A percentile compares a stretch with the other conserved stretches of the same genome.
Evolutionary conservation across 1,140 invertebrate species (phyloP).

Genomic region (Drosophila melanica): DNA sequence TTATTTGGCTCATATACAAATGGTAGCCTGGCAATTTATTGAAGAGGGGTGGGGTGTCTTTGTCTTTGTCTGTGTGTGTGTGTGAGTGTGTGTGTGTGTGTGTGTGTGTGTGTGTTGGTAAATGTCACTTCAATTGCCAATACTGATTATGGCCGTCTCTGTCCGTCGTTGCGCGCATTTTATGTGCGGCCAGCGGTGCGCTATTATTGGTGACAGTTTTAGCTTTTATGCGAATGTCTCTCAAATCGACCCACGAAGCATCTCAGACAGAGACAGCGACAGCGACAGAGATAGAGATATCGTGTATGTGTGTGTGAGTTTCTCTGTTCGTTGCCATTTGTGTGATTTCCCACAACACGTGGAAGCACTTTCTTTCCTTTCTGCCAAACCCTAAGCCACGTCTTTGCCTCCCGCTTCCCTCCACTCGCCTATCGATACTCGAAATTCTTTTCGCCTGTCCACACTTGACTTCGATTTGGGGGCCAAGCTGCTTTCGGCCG

Average conservation of each 20-base stretch:
- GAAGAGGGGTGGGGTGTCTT: slow-evolving; percentile 6
- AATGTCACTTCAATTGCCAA: slow-evolving; percentile 79
- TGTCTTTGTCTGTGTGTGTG: slow-evolving; percentile 13
- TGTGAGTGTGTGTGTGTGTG: slow-evolving; percentile 20
- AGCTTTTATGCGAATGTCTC: slow-evolving; percentile 66
- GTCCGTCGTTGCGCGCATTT: slow-evolving; percentile 50
- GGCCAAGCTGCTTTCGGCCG: slow-evolving; percentile 8
- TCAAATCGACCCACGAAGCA: slow-evolving; percentile 47
- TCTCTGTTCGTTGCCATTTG: slow-evolving; percentile 33
- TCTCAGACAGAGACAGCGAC: background rate
- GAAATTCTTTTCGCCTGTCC: slow-evolving; percentile 58
- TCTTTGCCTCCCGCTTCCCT: slow-evolving; percentile 38
- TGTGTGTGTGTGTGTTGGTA: slow-evolving; percentile 25
- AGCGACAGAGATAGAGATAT: slow-evolving; percentile 3
- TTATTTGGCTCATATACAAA: slow-evolving; percentile 83
- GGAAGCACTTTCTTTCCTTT: slow-evolving; percentile 18
- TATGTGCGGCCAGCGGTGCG: slow-evolving; percentile 69
- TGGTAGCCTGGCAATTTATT: slow-evolving; percentile 57
- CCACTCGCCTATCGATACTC: background rate
- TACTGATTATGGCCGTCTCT: slow-evolving; percentile 68
- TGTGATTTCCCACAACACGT: slow-evolving; percentile 68
- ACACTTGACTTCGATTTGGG: slow-evolving; percentile 52
- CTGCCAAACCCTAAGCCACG: slow-evolving; percentile 5
- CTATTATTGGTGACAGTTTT: slow-evolving; percentile 82
- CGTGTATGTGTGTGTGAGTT: background rate